phyloP scores from a whole-genome alignment of 2,797 vertebrate species.

The Notamacropus eugenii region DNA sequence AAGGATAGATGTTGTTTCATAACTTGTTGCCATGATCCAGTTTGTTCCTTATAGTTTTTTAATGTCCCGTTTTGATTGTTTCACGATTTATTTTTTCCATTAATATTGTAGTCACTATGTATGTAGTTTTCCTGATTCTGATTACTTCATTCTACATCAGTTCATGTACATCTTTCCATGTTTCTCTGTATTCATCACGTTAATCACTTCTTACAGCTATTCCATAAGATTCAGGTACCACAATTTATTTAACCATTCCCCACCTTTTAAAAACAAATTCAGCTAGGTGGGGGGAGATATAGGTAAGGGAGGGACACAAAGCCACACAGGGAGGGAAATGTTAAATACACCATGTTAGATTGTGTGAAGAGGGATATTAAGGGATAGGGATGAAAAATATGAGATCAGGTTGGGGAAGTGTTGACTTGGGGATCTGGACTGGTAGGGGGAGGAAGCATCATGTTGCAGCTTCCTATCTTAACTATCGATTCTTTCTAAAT shows the following conservation, averaged over 20 bases:
- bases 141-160: neutral
- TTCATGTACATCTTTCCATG: neutral
- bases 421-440: neutral
- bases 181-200: neutral
- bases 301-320: neutral
- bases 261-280: neutral
- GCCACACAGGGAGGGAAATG: neutral
- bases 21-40: neutral
- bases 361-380: neutral
- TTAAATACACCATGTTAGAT: neutral
- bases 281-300: neutral
- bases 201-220: neutral
- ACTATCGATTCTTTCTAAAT: neutral
- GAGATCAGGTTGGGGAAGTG: neutral
- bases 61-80: neutral
- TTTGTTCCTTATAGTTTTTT: neutral
- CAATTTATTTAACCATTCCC: neutral
- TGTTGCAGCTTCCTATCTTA: neutral
- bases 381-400: neutral
- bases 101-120: neutral
- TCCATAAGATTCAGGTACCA: neutral
- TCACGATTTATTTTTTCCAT: neutral
- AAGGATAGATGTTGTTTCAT: neutral
- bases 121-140: neutral
- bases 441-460: neutral